Percentiles rank a stretch among this genome's conserved stretches.
Conservation (phyloP, 2,797 vertebrate genomes). For the Menidia menidia region DNA sequence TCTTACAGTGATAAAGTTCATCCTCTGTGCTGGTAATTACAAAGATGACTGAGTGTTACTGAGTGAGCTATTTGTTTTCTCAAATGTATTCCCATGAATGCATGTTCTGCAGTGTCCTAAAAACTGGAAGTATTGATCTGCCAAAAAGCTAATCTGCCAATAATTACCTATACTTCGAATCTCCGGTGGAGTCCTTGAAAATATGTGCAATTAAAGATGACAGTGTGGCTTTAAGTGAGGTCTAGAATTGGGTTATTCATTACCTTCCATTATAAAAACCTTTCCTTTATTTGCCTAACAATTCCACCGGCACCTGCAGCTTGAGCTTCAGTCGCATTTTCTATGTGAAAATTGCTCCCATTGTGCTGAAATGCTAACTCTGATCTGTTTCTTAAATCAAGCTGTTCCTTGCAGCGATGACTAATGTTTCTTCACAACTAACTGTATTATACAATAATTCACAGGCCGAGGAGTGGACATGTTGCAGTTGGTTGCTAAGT, state of each 20-base stretch:
- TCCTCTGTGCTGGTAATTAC: slow-evolving; percentile 53
- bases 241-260: not conserved
- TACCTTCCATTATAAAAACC: slow-evolving; percentile 2
- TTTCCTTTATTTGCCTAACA: not conserved
- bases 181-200: slow-evolving; percentile 27
- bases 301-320: slow-evolving; percentile 9
- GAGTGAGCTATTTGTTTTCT: slow-evolving; percentile 26
- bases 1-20: slow-evolving; percentile 41
- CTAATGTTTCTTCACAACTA: slow-evolving; percentile 8
- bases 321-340: slow-evolving; percentile 6
- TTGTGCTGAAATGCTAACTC: slow-evolving; percentile 11
- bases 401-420: slow-evolving; percentile 23
- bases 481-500: slow-evolving; percentile 14
- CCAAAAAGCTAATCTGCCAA: slow-evolving; percentile 20
- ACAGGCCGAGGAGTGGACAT: slow-evolving; percentile 12
- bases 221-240: slow-evolving; percentile 41
- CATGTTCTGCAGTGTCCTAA: slow-evolving; percentile 18
- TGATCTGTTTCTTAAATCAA: slow-evolving; percentile 11
- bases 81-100: slow-evolving; percentile 51
- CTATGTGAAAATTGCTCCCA: slow-evolving; percentile 20
- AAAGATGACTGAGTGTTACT: slow-evolving; percentile 8
- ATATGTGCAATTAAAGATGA: slow-evolving; percentile 18
- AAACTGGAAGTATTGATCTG: slow-evolving; percentile 55
- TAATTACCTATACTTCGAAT: slow-evolving; percentile 40
- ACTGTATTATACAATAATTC: slow-evolving; percentile 9